Base-by-base conservation (phyloP, 2,113 vertebrate species). In the Coregonus clupeaformis region DNA sequence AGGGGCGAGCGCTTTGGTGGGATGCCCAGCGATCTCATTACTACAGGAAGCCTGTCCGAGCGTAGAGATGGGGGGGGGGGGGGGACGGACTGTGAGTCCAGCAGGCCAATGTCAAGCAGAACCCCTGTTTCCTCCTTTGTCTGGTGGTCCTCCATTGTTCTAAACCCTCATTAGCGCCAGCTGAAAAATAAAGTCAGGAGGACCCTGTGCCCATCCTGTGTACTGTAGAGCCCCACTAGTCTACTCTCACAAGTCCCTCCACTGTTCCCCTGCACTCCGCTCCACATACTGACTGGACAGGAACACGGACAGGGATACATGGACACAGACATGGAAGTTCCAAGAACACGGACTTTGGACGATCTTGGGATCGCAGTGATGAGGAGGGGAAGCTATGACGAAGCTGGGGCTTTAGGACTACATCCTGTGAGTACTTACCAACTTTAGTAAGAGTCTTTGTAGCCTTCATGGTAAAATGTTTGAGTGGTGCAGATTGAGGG, bases 371-470 rank as follows among this genome's bases (percentile, higher is more conserved):
- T 16, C 32, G 66, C 71, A 67, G 82, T 75, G 6, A 81, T 87
- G 86, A 87, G 89, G 60, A 91, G 92, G 77, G 87, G 91, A 85
- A 92, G 93, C 85, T 90, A 84, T 18, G 90, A 91, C n/a, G 90
- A 86, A 0, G 74, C 88, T 9, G 76, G 77, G 0, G 63, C 90
- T 22, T 42, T 42, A 42, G 36, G 36, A 42, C 82, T 90, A 36
- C 87, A 75, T 65, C 85, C 79, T 12, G 92, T 94, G 74, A 94
- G 94, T 94, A 42, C 36, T 42, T 11, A 42, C 36, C 36, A 42
- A 42, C 36, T 11, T 42, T 42, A 42, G 36, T 42, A 42, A 9
- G 36, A 42, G 36, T 42, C 36, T 42, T 42, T 42, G 36, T 42
- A 42, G 36, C 36, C 7, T 42, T 42, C 36, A 11, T 42, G 36